Evolutionary conservation across 92 coral and sea anemone genomes (phyloP).

Genomic region (Hydrozoanthus gracilis): DNA sequence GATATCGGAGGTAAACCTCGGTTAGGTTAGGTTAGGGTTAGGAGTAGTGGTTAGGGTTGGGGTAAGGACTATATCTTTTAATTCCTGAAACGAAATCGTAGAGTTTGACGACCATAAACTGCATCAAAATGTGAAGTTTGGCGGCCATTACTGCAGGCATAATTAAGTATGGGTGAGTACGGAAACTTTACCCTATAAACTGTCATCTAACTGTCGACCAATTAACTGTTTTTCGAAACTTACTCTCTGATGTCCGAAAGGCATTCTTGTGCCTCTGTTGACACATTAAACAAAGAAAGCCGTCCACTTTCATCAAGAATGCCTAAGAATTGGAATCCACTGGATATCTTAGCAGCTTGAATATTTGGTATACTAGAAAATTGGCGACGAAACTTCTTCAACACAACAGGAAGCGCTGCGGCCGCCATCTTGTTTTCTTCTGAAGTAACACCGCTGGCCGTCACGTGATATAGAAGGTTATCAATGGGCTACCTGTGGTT

Average conservation of each 20-base stretch:
- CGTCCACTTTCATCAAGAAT: slow-evolving; percentile 51
- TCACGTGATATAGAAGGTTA: too few relatives aligned
- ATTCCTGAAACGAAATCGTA: too few relatives aligned
- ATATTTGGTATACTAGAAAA: slow-evolving; percentile 4
- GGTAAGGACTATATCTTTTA: too few relatives aligned
- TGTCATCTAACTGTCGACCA: not conserved
- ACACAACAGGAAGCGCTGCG: slow-evolving; percentile 71
- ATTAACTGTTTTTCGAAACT: not conserved
- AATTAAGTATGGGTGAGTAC: not conserved
- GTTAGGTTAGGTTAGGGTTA: too few relatives aligned
- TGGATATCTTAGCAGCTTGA: slow-evolving; percentile 52
- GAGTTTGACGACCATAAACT: too few relatives aligned
- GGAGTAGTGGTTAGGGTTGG: too few relatives aligned
- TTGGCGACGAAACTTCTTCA: slow-evolving; percentile 68
- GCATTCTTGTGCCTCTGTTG: slow-evolving; percentile 36
- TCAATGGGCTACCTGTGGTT: too few relatives aligned
- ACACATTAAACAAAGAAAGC: slow-evolving; percentile 37
- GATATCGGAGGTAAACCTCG: too few relatives aligned
- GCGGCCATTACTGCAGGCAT: not conserved
- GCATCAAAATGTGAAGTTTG: too few relatives aligned
- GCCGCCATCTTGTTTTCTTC: slow-evolving; percentile 80
- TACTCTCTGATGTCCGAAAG: slow-evolving; percentile 53
- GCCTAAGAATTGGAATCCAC: slow-evolving; percentile 56
- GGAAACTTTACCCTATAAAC: too few relatives aligned
- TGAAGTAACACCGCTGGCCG: slow-evolving; percentile 24